phyloP scores from a whole-genome alignment of 2,113 vertebrate genomes.

The Fregata magnificens region DNA sequence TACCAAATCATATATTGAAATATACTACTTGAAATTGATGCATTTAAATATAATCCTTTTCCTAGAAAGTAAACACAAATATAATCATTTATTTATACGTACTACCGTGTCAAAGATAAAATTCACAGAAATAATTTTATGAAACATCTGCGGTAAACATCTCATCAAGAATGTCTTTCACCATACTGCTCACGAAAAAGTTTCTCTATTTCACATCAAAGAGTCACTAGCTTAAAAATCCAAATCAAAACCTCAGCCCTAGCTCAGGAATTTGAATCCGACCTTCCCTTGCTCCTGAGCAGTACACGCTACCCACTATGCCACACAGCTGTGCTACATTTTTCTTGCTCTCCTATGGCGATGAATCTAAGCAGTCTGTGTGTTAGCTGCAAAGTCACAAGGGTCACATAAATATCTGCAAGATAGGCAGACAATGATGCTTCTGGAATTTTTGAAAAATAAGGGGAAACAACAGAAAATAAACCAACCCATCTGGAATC shows the following conservation, averaged over 20 bases:
- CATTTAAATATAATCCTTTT: not conserved
- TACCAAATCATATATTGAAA: not conserved
- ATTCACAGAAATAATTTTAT: not conserved
- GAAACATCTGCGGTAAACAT: not conserved
- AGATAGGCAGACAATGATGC: not conserved
- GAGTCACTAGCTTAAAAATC: not conserved
- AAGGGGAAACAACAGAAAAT: slow-evolving; percentile 17
- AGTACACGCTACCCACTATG: not conserved
- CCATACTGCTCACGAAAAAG: not conserved
- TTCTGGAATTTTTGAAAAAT: slow-evolving; percentile 26
- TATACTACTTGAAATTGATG: not conserved
- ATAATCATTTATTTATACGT: not conserved
- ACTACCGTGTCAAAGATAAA: not conserved
- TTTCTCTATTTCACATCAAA: not conserved
- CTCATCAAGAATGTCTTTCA: not conserved
- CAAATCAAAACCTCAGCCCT: not conserved
- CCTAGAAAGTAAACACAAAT: not conserved
- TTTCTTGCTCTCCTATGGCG: not conserved
- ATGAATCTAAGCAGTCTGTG: not conserved
- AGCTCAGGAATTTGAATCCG: not conserved
- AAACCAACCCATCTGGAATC: slow-evolving; percentile 6
- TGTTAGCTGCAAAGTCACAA: not conserved
- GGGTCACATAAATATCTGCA: slow-evolving; percentile 9
- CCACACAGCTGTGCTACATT: not conserved
- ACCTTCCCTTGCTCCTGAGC: not conserved